phyloP scores from a whole-genome alignment of 2,888 invertebrate genomes.

The Trachelus iudaicus region DNA sequence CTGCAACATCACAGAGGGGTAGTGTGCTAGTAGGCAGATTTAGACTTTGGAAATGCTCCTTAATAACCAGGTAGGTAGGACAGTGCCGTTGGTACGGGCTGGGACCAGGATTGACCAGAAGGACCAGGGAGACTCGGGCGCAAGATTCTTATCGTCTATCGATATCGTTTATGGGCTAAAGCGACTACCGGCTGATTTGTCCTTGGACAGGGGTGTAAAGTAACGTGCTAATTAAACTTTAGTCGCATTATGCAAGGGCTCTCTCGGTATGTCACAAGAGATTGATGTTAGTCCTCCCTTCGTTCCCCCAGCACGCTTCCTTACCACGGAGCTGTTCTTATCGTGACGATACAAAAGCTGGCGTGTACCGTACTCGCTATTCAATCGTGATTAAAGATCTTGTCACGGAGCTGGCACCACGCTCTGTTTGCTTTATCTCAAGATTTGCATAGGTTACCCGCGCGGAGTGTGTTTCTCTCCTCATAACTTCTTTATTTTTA shows the following conservation, averaged over 20 bases:
- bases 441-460: conserved; percentile 13
- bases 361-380: conserved; percentile 48
- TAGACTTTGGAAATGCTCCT: background rate
- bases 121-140: too few relatives aligned
- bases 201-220: conserved; percentile 43
- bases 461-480: conserved; percentile 26
- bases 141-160: background rate
- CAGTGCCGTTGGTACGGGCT: background rate
- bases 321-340: conserved; percentile 41
- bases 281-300: conserved; percentile 15
- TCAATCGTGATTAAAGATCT: conserved; percentile 64
- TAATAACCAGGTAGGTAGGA: background rate
- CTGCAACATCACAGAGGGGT: background rate
- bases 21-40: background rate
- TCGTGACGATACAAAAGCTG: conserved; percentile 54
- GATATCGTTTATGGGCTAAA: conserved; percentile 22
- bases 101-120: background rate
- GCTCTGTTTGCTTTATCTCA: conserved; percentile 12
- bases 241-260: conserved; percentile 52
- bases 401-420: conserved; percentile 51
- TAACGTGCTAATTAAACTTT: conserved; percentile 64
- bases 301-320: conserved; percentile 16
- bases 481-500: conserved; percentile 43
- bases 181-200: conserved; percentile 41
- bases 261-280: conserved; percentile 21